A percentile compares a stretch with the other conserved stretches of the same genome.
phyloP scores from a whole-genome alignment of 2,113 vertebrate species.

The Scopus umbretta region DNA sequence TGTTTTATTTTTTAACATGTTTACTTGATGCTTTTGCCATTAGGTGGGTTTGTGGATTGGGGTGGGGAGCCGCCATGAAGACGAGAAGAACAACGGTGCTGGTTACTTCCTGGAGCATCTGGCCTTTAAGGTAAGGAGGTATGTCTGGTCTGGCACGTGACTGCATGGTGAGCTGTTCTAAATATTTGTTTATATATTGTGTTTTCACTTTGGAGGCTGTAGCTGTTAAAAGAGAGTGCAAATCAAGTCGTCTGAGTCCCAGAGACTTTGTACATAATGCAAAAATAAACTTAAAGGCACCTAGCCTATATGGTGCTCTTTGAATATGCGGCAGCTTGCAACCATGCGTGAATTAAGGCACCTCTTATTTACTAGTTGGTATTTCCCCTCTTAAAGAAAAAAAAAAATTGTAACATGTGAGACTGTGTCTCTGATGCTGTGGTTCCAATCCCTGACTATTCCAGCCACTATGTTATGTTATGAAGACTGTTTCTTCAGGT shows the following conservation, averaged over 20 bases:
- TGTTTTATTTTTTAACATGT: neutral
- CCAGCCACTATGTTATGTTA: neutral
- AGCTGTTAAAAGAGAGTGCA: neutral
- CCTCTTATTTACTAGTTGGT: neutral
- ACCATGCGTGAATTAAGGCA: neutral
- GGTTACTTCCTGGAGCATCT: conserved; percentile 92
- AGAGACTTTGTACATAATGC: neutral
- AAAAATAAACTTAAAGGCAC: neutral
- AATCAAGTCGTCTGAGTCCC: neutral
- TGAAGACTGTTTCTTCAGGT: neutral
- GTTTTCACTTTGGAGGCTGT: fast-evolving
- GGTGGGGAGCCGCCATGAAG: conserved; percentile 87
- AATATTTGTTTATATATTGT: fast-evolving
- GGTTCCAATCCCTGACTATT: neutral
- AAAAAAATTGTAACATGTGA: too few species aligned
- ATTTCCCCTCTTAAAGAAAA: neutral
- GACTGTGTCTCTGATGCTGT: neutral
- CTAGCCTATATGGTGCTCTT: neutral
- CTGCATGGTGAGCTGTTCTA: neutral
- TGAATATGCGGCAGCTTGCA: neutral
- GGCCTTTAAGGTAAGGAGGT: conserved; percentile 86
- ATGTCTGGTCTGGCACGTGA: neutral
- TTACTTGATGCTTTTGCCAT: neutral
- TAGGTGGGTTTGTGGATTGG: conserved; percentile 92
- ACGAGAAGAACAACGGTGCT: conserved; percentile 83